Evolutionary conservation across 92 coral and sea anemone species (phyloP), one percentile per base, ranked within the genome.

Genomic region (Heteractis magnifica): DNA sequence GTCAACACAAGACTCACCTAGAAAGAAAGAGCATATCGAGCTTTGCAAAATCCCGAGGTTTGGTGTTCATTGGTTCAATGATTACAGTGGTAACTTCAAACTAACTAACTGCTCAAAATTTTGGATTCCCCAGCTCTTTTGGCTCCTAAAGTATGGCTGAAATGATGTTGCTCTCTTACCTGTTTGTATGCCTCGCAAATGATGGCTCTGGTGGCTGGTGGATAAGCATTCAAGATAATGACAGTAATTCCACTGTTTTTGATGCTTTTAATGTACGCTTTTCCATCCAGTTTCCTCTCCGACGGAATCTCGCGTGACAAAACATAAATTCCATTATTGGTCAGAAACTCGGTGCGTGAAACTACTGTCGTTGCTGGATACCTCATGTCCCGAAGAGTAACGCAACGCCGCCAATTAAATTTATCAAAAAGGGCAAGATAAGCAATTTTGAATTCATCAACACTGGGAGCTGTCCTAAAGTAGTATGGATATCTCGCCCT

Each of bases 401-500:
- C 94, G 78, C 96, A 92, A 55, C 86, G 92, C 59, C 72, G 83
- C 96, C 96, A 92, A 4, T 82, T 76, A 49, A 92, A 92, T 52
- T 79, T 64, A 4, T 74, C 82, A 82, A 92, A 92, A 23, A 92
- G 60, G 49, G 91, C 86, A 13, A 90, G 52, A 76, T 88, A 92
- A 18, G 90, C 93, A 13, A 60, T 68, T 74, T 92, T 92, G 81
- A 90, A 92, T 79, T 90, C 96, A 74, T 89, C 93, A 16, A 90
- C 72, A 55, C 90, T 88, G 77, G 96, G 96, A 84, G 87, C 89
- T 68, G 96, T 92, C 76, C 94, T 93, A 82, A 90, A 92, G 71
- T 85, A 92, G 70, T 85, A 79, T 78, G 96, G 96, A 65, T 85
- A 92, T 68, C 79, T 86, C 71, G 79, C 72, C 50, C 96, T 89